Percentiles rank a stretch among this genome's conserved stretches.
These are phyloP conservation scores for Varanus komodoensis DNA, from an alignment of 2,113 vertebrate genomes.

Conservation along the genomic window DNA sequence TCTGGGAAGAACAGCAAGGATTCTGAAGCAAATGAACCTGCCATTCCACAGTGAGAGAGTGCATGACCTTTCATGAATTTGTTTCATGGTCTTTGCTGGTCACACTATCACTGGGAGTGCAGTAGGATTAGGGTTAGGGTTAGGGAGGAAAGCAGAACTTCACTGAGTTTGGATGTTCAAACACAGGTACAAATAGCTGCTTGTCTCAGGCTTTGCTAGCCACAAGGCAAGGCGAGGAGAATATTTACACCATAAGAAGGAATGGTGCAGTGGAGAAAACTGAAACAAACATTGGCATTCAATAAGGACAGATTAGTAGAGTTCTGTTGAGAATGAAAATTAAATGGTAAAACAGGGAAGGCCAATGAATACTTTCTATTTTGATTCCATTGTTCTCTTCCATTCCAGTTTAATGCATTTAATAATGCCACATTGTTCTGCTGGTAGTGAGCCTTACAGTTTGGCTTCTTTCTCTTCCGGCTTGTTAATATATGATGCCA, in stretches of 20 bases:
- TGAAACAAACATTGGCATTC: neutral
- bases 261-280: neutral
- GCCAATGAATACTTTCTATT: conserved; percentile 30
- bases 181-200: neutral
- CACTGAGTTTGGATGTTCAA: neutral
- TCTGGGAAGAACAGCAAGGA: neutral
- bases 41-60: neutral
- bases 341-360: conserved; percentile 15
- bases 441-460: conserved; percentile 67
- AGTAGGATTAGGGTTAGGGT: neutral
- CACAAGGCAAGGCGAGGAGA: neutral
- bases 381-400: conserved; percentile 40
- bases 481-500: conserved; percentile 65
- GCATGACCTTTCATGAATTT: neutral
- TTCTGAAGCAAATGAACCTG: neutral
- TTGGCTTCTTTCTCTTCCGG: conserved; percentile 62
- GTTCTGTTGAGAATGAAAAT: neutral
- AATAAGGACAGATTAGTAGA: conserved; percentile 23
- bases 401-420: conserved; percentile 2
- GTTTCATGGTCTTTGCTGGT: neutral
- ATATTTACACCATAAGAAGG: neutral
- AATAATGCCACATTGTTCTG: conserved; percentile 64
- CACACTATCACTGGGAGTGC: neutral
- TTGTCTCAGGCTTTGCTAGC: neutral
- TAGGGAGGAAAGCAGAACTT: too few species aligned